Evolutionary conservation across 2,888 invertebrate genomes (phyloP).

Genomic region (Aproaerema taeniolella): DNA sequence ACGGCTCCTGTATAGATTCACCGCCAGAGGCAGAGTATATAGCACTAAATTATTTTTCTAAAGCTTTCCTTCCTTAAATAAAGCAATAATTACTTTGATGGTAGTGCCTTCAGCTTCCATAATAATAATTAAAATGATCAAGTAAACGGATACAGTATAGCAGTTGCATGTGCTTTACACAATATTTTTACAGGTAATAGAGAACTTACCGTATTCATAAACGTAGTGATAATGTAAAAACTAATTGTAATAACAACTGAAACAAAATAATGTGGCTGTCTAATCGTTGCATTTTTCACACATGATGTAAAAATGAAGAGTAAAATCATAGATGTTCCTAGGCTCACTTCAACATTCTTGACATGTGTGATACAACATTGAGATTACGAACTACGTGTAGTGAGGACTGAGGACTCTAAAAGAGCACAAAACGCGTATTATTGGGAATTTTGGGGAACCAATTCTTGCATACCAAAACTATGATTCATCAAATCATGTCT

Average conservation of each 20-base stretch:
- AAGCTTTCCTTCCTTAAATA: constrained; percentile 61
- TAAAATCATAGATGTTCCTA: constrained; percentile 65
- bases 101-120: constrained; percentile 76
- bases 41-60: constrained; percentile 69
- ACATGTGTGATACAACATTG: constrained; percentile 45
- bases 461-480: constrained; percentile 62
- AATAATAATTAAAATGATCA: constrained; percentile 51
- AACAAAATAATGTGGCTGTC: constrained; percentile 62
- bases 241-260: constrained; percentile 61
- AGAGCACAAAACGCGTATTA: constrained; percentile 59
- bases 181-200: constrained; percentile 73
- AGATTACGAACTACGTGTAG: constrained; percentile 25
- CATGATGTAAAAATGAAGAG: constrained; percentile 50
- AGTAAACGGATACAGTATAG: constrained; percentile 49
- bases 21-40: constrained; percentile 53
- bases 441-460: constrained; percentile 42
- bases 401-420: constrained; percentile 29
- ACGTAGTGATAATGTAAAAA: constrained; percentile 64
- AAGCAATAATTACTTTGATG: constrained; percentile 69
- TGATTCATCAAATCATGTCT: constrained; percentile 60
- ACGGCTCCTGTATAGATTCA: constrained; percentile 43
- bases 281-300: constrained; percentile 69
- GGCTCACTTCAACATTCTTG: constrained; percentile 53
- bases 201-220: constrained; percentile 67
- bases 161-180: constrained; percentile 70